Conservation (phyloP, 2,797 vertebrate genomes). For the Poecilia wingei region DNA sequence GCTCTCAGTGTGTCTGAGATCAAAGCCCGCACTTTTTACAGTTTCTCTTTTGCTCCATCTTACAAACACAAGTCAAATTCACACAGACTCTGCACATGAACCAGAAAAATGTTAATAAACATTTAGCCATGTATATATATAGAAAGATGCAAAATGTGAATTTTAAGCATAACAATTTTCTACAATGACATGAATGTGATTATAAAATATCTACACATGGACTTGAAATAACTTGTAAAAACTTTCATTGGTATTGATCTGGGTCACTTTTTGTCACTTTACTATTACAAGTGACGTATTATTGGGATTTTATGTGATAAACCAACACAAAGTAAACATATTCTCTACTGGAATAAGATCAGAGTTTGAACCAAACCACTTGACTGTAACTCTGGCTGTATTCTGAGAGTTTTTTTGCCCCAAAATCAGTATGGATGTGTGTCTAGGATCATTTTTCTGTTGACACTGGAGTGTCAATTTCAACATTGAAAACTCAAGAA, state of each 20-base stretch:
- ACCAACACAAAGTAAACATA: no score
- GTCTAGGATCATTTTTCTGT: not conserved
- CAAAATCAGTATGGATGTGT: not conserved
- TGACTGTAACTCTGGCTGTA: no score
- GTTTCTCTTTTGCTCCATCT: slow-evolving; percentile 8
- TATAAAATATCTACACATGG: not conserved
- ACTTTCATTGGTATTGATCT: not conserved
- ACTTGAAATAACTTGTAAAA: not conserved
- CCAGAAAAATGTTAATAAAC: not conserved
- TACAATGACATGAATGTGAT: not conserved
- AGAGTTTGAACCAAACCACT: no score
- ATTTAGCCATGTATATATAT: not conserved
- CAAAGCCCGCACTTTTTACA: slow-evolving; percentile 9
- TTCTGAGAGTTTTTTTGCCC: not conserved
- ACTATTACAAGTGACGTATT: not conserved
- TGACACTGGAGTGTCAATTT: not conserved
- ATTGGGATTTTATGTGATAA: no score
- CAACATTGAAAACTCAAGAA: not conserved
- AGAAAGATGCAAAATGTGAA: not conserved
- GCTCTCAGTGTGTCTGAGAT: slow-evolving; percentile 17
- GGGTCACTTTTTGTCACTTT: not conserved
- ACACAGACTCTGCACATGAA: not conserved
- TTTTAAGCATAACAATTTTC: not conserved
- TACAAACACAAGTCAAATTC: slow-evolving; percentile 10
- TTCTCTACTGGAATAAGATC: no score